phyloP scores from a whole-genome alignment of 2,113 vertebrate genomes.

The Jacana jacana region DNA sequence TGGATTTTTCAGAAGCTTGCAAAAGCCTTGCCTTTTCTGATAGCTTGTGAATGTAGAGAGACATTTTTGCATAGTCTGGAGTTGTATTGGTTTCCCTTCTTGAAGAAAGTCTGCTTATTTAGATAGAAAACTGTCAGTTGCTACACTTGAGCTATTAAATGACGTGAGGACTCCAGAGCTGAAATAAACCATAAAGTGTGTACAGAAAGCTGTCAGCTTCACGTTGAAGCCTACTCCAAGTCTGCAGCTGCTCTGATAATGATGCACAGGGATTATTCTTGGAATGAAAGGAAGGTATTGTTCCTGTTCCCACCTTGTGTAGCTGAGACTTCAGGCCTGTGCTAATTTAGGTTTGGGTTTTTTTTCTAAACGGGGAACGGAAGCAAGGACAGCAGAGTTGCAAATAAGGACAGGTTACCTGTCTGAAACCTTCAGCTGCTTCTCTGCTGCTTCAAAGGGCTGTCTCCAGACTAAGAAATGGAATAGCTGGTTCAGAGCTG shows the following conservation, averaged over 20 bases:
- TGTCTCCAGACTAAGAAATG: background rate
- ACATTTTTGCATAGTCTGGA: background rate
- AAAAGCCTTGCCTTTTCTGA: background rate
- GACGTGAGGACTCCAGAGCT: background rate
- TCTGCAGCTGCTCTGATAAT: background rate
- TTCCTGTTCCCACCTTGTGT: background rate
- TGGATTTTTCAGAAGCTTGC: background rate
- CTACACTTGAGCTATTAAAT: slow-evolving; percentile 12
- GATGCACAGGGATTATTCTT: background rate
- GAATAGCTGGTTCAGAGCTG: background rate
- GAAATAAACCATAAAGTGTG: background rate
- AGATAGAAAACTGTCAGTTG: background rate
- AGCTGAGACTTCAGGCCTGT: background rate
- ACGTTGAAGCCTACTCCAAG: background rate
- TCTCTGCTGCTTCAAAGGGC: background rate
- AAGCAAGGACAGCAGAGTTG: background rate
- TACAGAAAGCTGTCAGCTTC: slow-evolving; percentile 4
- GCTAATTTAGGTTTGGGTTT: background rate
- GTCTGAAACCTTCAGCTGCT: background rate
- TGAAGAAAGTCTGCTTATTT: background rate
- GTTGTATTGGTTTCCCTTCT: background rate
- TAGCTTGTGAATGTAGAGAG: background rate
- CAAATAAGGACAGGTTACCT: background rate
- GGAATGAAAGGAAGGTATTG: slow-evolving; percentile 7
- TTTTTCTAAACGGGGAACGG: background rate